Evolutionary conservation across 2,113 vertebrate species (phyloP).

Genomic region (Rynchops niger): DNA sequence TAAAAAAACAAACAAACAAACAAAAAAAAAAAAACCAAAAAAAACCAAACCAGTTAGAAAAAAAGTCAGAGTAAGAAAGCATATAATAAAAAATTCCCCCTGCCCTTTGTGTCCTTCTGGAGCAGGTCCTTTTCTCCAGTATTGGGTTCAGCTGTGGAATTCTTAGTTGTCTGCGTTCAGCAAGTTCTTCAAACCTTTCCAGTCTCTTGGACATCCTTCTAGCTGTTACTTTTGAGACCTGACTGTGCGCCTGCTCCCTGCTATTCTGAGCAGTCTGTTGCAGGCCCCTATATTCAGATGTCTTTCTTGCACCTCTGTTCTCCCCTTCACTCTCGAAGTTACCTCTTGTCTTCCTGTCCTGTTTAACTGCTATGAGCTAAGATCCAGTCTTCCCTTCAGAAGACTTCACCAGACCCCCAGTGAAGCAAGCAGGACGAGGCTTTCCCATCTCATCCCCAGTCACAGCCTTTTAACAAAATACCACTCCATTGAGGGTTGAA

Average conservation of each 20-base stretch:
- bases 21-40: neutral
- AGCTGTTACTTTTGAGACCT: neutral
- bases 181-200: neutral
- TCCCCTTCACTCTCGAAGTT: neutral
- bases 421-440: neutral
- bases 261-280: neutral
- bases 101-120: neutral
- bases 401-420: neutral
- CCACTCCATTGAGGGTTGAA: neutral
- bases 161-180: neutral
- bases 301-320: neutral
- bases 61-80: neutral
- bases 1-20: neutral
- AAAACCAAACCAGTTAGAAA: no score
- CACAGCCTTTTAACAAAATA: neutral
- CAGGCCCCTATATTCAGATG: neutral
- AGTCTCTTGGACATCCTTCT: neutral
- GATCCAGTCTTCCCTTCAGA: neutral
- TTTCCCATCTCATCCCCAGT: neutral
- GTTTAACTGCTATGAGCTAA: neutral
- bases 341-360: neutral
- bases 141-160: neutral
- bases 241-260: neutral
- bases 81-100: neutral
- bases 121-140: neutral